Conservation (phyloP, 2,113 vertebrate genomes). For the Syrrhaptes paradoxus region DNA sequence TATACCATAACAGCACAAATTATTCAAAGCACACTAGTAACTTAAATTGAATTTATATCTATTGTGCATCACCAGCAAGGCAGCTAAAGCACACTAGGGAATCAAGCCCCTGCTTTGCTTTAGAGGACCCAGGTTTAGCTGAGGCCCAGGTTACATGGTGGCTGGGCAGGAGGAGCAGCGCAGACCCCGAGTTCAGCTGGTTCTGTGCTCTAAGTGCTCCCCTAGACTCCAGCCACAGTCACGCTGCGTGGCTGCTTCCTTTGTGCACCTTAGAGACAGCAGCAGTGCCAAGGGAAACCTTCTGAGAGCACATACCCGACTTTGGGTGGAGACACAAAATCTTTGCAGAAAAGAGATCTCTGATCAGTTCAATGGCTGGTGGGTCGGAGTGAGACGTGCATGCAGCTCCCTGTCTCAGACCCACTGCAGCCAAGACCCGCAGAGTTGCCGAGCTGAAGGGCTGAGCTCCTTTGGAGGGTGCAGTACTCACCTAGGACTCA, state of each 20-base stretch:
- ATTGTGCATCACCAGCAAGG: not conserved
- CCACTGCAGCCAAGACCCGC: not conserved
- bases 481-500: not conserved
- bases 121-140: not conserved
- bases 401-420: not conserved
- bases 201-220: not conserved
- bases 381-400: fast-evolving
- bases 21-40: not conserved
- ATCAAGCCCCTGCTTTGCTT: not conserved
- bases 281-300: not conserved
- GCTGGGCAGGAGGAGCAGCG: not conserved
- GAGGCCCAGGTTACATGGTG: not conserved
- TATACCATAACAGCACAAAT: not conserved
- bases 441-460: not conserved
- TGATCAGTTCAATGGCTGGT: not conserved
- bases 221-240: not conserved
- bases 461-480: not conserved
- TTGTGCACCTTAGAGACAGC: not conserved
- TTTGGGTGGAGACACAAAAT: not conserved
- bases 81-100: not conserved
- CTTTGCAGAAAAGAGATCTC: not conserved
- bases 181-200: not conserved
- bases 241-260: not conserved
- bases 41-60: not conserved
- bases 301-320: not conserved